phyloP scores from a whole-genome alignment of 2,797 vertebrate species.

The Danio jaintianensis region DNA sequence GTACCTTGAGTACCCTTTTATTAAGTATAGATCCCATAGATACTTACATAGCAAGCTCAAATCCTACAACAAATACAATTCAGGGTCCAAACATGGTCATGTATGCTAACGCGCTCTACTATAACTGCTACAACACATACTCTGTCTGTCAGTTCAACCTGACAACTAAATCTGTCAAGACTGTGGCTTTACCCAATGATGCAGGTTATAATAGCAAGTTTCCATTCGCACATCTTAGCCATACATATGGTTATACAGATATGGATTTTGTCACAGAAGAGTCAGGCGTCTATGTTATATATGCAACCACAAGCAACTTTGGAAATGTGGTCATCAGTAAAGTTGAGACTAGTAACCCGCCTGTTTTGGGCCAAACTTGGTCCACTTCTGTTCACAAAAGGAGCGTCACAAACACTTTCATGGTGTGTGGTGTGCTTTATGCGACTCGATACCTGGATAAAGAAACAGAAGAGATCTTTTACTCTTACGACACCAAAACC shows the following conservation, averaged over 20 bases:
- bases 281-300: constrained; percentile 76
- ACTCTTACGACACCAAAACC: constrained; percentile 72
- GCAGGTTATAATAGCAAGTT: constrained; percentile 75
- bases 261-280: constrained; percentile 79
- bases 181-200: constrained; percentile 67
- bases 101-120: constrained; percentile 74
- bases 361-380: constrained; percentile 67
- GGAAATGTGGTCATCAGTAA: constrained; percentile 76
- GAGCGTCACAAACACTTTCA: constrained; percentile 74
- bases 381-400: constrained; percentile 73
- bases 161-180: constrained; percentile 60
- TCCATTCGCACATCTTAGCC: constrained; percentile 70
- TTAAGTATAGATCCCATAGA: constrained; percentile 67
- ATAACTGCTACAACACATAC: constrained; percentile 76
- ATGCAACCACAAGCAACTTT: constrained; percentile 68
- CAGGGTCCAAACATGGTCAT: constrained; percentile 76
- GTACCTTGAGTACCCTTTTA: constrained; percentile 70
- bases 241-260: constrained; percentile 72
- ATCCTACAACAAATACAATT: constrained; percentile 79
- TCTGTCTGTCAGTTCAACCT: constrained; percentile 76
- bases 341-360: constrained; percentile 56
- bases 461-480: constrained; percentile 77
- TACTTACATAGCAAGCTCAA: constrained; percentile 59
- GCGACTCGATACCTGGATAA: constrained; percentile 70
- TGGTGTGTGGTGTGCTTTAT: constrained; percentile 78